Base-by-base conservation (phyloP, 2,797 vertebrate species). In the Xyrichtys novacula region DNA sequence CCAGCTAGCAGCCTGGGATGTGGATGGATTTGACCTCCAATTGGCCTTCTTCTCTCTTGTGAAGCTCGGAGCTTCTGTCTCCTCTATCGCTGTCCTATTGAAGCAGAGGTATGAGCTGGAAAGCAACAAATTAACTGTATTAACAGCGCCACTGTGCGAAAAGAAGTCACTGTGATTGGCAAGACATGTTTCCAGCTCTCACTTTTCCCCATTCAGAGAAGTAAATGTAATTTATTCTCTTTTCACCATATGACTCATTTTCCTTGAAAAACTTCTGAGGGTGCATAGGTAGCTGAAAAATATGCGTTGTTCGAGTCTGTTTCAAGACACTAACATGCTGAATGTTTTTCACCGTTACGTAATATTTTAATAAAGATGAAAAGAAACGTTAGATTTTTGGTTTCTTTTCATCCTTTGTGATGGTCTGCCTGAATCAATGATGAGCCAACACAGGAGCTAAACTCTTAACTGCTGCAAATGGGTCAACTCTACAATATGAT, bases 21-120 rank as follows among this genome's bases (percentile, higher is more conserved):
- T 29, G 67, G 53, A 74, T 69, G 39, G 61, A 71, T 54, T 58
- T 82, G 78, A 84, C 85, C 83, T 76, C 48, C 53, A 68, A 63
- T 60, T 81, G 71, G 38, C 80, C 75, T 68, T 62, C 16, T 12
- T n/a, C 57, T 77, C 59, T 71, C 53, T 55, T 73, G 46, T 12
- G 47, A 59, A 63, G 63, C 66, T 79, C 47, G 72, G 64, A 71
- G 71, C 54, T 38, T 66, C 43, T 47, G 44, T 59, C 48, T 48
- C 12, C 8, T 64, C 54, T 17, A 38, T 60, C 66, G 72, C 58
- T 12, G 28, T 65, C 47, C 61, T 14, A 52, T 60, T 70, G 69
- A 76, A 43, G 74, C 40, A 19, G 53, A 65, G 44, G 32, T 40
- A 58, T 1, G 29, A 49, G 49, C 52, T 50, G 48, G 11, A 66